Evolutionary conservation across 1,140 invertebrate species (phyloP).

Genomic region (Planococcus citri): DNA sequence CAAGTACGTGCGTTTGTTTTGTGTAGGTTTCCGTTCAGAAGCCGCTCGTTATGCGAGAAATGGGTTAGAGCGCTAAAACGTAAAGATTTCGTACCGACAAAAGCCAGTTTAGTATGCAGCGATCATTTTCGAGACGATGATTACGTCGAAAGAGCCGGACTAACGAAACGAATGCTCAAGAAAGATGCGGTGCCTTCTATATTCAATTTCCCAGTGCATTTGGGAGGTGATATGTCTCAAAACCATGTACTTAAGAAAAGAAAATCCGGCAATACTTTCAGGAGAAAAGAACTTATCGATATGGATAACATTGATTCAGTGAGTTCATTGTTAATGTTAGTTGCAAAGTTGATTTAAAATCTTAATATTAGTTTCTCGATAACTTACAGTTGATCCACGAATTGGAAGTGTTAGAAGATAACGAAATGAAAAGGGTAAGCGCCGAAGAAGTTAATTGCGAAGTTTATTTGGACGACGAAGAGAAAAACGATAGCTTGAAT

Average conservation of each 20-base stretch:
- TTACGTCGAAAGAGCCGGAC: conserved; percentile 1
- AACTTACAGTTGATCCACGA: neutral
- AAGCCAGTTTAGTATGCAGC: conserved; percentile 17
- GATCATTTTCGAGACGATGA: conserved; percentile 14
- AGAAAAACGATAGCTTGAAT: neutral
- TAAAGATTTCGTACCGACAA: conserved; percentile 11
- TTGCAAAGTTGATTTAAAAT: no score
- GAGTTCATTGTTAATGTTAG: neutral
- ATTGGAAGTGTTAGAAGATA: neutral
- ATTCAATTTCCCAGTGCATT: conserved; percentile 13
- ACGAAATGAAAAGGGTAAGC: neutral
- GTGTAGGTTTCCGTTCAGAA: conserved; percentile 7
- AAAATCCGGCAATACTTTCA: neutral
- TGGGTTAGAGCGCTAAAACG: conserved; percentile 4
- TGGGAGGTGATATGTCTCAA: neutral
- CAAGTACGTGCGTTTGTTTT: neutral
- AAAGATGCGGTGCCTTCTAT: neutral
- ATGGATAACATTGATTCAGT: neutral
- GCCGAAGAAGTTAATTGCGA: neutral
- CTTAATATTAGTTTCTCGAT: no score
- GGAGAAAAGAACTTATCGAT: neutral
- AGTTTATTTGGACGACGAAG: neutral
- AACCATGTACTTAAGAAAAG: neutral
- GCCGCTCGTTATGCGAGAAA: neutral
- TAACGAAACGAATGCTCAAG: neutral